Evolutionary conservation across 2,113 vertebrate species (phyloP), one percentile per base, ranked within the genome.

Genomic region (Oreochromis niloticus): DNA sequence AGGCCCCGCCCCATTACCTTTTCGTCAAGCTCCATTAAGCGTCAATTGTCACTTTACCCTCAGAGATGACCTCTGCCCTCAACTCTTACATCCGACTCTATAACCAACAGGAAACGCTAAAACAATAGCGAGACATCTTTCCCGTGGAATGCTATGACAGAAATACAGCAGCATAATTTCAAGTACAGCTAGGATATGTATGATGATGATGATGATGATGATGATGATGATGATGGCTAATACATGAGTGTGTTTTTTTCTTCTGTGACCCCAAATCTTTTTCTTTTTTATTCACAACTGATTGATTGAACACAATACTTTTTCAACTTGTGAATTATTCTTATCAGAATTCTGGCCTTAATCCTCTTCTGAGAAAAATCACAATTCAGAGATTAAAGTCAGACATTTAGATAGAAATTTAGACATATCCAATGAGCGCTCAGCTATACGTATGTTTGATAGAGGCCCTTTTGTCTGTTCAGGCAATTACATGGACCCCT

Each of bases 21-120:
- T 84, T 85, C 7, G 83, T 93, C 73, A 88, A 73, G 87, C 87
- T 84, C 83, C 89, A 91, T 93, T 89, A 91, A 92, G 82, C 61
- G 32, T 90, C 78, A 85, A 63, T 87, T 71, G 80, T 84, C 66
- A 63, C 83, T 68, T 85, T 56, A 84, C 46, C 82, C 75, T 87
- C 71, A 75, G 88, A 88, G 46, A 34, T 52, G 88, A 93, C 92
- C 89, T 39, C 59, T 91, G 86, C 90, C 87, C 78, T 86, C 82
- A n/a, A 4, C 81, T 16, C 59, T 61, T 79, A 73, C 54, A 75
- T 41, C 56, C 6, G 2, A 36, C 54, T 63, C 71, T 80, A 32
- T 55, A 48, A 30, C 36, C 46, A 81, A 83, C 12, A 83, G 16
- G 73, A 78, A 78, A 78, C 16, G 59, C 1, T 46, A 24, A 84